Evolutionary conservation across 1,140 invertebrate genomes (phyloP).

Genomic region (Drosophila truncata): DNA sequence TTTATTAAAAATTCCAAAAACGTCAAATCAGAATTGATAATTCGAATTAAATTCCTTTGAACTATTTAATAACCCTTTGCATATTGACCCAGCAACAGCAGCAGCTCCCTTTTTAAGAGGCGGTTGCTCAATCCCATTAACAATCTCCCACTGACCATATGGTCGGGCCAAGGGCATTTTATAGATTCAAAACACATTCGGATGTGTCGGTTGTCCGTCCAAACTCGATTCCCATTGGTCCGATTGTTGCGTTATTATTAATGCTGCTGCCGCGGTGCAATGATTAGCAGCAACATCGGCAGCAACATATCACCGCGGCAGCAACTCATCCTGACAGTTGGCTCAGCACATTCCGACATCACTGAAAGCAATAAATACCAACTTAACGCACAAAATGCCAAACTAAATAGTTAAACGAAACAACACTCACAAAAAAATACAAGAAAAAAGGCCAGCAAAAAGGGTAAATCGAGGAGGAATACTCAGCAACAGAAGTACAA

Average conservation of each 20-base stretch:
- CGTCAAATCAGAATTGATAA: neutral
- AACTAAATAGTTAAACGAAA: slow-evolving; percentile 83
- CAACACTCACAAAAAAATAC: slow-evolving; percentile 23
- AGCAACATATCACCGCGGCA: slow-evolving; percentile 35
- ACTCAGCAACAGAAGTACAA: slow-evolving; percentile 3
- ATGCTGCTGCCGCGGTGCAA: slow-evolving; percentile 73
- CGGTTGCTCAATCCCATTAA: slow-evolving; percentile 38
- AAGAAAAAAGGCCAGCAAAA: slow-evolving; percentile 21
- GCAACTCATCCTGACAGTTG: slow-evolving; percentile 74
- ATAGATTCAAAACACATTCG: slow-evolving; percentile 72
- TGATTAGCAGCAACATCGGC: slow-evolving; percentile 66
- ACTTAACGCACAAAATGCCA: slow-evolving; percentile 85
- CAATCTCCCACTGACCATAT: slow-evolving; percentile 6
- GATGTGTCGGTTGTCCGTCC: slow-evolving; percentile 15
- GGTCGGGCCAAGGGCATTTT: slow-evolving; percentile 55
- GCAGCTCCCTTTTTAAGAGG: neutral
- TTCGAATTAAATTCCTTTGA: slow-evolving; percentile 7
- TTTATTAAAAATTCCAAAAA: neutral
- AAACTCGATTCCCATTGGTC: slow-evolving; percentile 58
- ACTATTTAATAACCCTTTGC: slow-evolving; percentile 3
- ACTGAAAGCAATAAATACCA: slow-evolving; percentile 85
- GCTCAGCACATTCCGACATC: slow-evolving; percentile 80
- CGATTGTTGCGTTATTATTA: slow-evolving; percentile 72
- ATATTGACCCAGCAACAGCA: neutral
- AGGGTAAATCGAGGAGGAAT: slow-evolving; percentile 32